Base-by-base conservation (phyloP, 2,113 vertebrate species). In the Gyps fulvus region DNA sequence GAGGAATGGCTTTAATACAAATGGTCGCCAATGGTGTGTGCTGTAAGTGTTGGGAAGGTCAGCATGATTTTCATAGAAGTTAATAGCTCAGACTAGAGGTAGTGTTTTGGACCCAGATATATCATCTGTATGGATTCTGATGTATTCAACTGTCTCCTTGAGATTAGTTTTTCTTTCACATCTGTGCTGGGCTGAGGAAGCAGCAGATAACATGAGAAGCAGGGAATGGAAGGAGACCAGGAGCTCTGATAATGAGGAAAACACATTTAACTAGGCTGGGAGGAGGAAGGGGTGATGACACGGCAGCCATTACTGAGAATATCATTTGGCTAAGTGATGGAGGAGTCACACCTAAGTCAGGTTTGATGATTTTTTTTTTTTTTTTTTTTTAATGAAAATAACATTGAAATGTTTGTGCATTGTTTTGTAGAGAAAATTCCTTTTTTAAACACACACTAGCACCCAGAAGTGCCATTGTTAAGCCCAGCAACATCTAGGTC, bases 1-100 rank as follows among this genome's bases (percentile, higher is more conserved):
- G 62, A 93, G 63, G 42, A 91, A 49, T 59, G 55, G 54, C 43
- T 85, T 92, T 87, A 82, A 16, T 76, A 49, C 31, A 81, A 87
- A 71, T 17, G 50, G 67, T n/a, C 5, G 2, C 15, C 40, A 38
- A 0, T 82, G 36, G 32, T 49, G n/a, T 54, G 66, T 3, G 7
- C 57, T 76, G 9, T 52, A 19, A 66, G 15, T 26, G 26, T 43
- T 83, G 45, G 66, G 22, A 88, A 86, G 54, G 50, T n/a, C 49
- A 72, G 43, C 8, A 5, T 3, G 2, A 52, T 62, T 74, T 70
- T 86, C n/a, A 16, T 9, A 57, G 40, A 82, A 87, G 29, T 74
- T n/a, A 63, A 11, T 71, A 69, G 36, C 19, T 79, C 2, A 1
- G 25, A n/a, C 42, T 57, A 15, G 52, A 82, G 43, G n/a, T n/a